Percentiles rank a stretch among this genome's conserved stretches.
Evolutionary conservation across 1,140 invertebrate species (phyloP).

Genomic region (Trichomalopsis sarcophagae): DNA sequence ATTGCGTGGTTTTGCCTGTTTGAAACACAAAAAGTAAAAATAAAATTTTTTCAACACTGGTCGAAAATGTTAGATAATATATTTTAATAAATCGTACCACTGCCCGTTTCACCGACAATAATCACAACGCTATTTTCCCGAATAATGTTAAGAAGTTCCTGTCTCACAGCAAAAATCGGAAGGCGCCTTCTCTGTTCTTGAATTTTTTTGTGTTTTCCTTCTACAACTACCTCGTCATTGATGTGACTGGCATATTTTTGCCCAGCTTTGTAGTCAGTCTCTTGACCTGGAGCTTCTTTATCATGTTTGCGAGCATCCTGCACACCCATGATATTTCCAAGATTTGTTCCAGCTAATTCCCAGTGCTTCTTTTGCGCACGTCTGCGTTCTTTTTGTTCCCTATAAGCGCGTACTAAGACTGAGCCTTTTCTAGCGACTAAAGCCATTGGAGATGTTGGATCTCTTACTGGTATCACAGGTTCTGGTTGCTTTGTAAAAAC

Average conservation of each 20-base stretch:
- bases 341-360: slow-evolving; percentile 97
- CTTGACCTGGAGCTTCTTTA: slow-evolving; percentile 78
- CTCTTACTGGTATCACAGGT: slow-evolving; percentile 81
- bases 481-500: slow-evolving; percentile 99
- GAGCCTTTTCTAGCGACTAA: slow-evolving; percentile 97
- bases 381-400: slow-evolving; percentile 96
- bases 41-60: background rate
- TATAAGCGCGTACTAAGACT: slow-evolving; percentile 88
- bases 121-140: slow-evolving; percentile 96
- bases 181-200: slow-evolving; percentile 92
- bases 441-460: slow-evolving; percentile 99
- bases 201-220: slow-evolving; percentile 91
- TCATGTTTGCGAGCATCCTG: slow-evolving; percentile 84
- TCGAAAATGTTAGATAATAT: background rate
- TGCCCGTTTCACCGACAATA: slow-evolving; percentile 98
- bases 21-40: background rate
- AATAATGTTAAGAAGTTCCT: slow-evolving; percentile 95
- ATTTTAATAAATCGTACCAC: slow-evolving; percentile 76
- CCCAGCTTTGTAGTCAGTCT: slow-evolving; percentile 86
- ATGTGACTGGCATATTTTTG: slow-evolving; percentile 99
- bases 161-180: slow-evolving; percentile 96
- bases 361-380: slow-evolving; percentile 99
- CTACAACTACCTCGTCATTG: slow-evolving; percentile 84
- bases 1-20: slow-evolving; percentile 92
- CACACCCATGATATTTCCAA: slow-evolving; percentile 97